Percentiles rank a stretch among this genome's conserved stretches.
These are phyloP conservation scores for Camponotus floridanus DNA, from an alignment of 1,140 invertebrate genomes.

Conservation along the genomic window DNA sequence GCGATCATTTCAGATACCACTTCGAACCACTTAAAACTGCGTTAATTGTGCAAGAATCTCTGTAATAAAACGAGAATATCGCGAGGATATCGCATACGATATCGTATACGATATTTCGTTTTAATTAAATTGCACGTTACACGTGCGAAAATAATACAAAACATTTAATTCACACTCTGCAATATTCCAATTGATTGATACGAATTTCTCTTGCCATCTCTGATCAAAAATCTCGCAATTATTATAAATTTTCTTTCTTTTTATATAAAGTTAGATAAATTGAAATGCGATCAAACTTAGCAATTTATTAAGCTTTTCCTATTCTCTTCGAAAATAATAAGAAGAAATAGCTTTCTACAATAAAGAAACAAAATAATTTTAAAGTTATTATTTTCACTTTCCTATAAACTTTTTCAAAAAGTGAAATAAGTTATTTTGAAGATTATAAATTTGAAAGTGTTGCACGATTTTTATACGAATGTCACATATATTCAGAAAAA, in stretches of 20 bases:
- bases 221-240: not conserved
- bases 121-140: not conserved
- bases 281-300: too few species aligned
- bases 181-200: slow-evolving; percentile 1
- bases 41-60: not conserved
- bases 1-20: not conserved
- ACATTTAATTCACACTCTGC: not conserved
- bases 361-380: not conserved
- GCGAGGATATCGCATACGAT: too few species aligned
- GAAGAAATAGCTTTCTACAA: not conserved
- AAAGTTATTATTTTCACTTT: not conserved
- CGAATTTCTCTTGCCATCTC: not conserved
- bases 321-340: not conserved
- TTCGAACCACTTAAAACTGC: not conserved
- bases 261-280: not conserved
- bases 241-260: not conserved
- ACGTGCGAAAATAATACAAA: not conserved
- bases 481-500: not conserved
- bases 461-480: not conserved
- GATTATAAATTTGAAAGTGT: slow-evolving; percentile 7
- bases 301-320: too few species aligned
- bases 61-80: not conserved
- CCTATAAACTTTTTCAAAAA: not conserved
- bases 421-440: not conserved
- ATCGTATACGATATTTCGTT: not conserved